Evolutionary conservation across 1,140 invertebrate species (phyloP).

Genomic region (Bombus sibiricus): DNA sequence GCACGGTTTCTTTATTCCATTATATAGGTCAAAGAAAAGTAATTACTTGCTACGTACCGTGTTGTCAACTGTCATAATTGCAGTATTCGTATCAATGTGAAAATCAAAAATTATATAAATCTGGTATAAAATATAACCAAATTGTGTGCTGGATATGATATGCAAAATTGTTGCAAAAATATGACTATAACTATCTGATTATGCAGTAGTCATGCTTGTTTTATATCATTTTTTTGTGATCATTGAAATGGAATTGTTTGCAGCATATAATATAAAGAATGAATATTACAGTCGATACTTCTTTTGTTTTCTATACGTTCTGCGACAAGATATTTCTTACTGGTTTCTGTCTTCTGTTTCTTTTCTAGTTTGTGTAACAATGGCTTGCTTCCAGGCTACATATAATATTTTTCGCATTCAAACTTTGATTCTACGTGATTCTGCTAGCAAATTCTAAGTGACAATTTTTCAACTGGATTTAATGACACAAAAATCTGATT

Average conservation of each 20-base stretch:
- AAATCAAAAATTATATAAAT: neutral
- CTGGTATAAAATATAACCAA: neutral
- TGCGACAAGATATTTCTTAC: neutral
- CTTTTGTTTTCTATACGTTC: no score
- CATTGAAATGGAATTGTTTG: constrained; percentile 95
- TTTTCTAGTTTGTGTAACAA: neutral
- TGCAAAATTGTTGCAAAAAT: neutral
- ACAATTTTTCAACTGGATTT: neutral
- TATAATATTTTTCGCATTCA: neutral
- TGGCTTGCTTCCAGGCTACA: neutral
- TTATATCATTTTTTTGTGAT: constrained; percentile 95
- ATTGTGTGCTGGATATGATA: no score
- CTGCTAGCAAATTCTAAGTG: no score
- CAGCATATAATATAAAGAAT: constrained; percentile 85
- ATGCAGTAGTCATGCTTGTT: constrained; percentile 91
- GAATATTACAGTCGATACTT: no score
- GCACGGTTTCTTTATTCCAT: neutral
- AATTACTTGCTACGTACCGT: neutral
- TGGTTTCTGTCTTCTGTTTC: neutral
- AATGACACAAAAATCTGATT: no score
- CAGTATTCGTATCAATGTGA: neutral
- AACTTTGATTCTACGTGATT: neutral
- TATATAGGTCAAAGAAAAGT: neutral
- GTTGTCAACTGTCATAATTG: neutral
- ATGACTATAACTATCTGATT: no score